These are phyloP conservation scores for Cyanoliseus patagonus DNA, from an alignment of 2,113 vertebrate species.

Conservation along the genomic window DNA sequence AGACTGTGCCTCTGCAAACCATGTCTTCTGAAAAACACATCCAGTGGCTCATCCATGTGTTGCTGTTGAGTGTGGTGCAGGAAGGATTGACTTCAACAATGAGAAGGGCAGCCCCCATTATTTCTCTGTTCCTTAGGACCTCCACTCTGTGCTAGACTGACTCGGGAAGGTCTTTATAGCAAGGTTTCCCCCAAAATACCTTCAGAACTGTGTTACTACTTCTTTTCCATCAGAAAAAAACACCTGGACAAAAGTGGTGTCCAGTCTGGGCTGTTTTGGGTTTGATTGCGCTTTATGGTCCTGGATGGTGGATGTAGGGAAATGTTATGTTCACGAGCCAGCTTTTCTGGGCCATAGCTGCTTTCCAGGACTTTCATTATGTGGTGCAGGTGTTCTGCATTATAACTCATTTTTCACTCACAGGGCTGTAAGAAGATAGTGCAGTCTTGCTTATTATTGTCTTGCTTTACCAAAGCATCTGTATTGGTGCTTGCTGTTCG, in stretches of 20 bases:
- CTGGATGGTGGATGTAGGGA: background rate
- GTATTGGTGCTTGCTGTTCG: conserved; percentile 35
- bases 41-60: rapidly evolving
- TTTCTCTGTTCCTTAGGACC: background rate
- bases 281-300: background rate
- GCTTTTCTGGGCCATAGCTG: conserved; percentile 63
- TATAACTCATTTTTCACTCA: conserved; percentile 66
- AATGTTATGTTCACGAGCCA: conserved; percentile 20
- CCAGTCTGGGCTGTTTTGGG: background rate
- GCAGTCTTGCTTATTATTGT: conserved; percentile 42
- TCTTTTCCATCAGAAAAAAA: background rate
- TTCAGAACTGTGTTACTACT: background rate
- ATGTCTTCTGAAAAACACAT: background rate
- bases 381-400: conserved; percentile 72
- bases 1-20: background rate
- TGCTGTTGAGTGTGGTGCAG: background rate
- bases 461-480: conserved; percentile 55
- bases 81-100: rapidly evolving
- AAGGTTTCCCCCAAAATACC: background rate
- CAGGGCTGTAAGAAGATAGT: conserved; percentile 66
- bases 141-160: background rate
- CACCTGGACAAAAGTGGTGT: background rate
- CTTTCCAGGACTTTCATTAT: conserved; percentile 70
- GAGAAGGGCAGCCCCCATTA: background rate
- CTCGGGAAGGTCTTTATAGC: background rate